Evolutionary conservation across 2,113 vertebrate genomes (phyloP), one percentile per base, ranked within the genome.

Genomic region (Casuarius casuarius): DNA sequence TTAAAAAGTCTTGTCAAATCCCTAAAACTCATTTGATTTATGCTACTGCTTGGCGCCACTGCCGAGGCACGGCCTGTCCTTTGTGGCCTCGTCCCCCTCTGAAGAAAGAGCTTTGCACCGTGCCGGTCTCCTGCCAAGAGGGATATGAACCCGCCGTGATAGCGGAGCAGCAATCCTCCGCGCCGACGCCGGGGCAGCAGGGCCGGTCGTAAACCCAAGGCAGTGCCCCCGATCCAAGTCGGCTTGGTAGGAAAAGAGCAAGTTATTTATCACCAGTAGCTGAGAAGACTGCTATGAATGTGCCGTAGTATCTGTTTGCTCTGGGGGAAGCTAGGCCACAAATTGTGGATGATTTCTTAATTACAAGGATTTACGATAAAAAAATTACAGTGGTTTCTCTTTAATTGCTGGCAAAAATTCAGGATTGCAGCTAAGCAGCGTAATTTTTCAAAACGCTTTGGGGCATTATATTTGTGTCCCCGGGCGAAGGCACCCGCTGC

Each of bases 361-460:
- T 86, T 78, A 56, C 17, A 68, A 77, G 92, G 89, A 92, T 77
- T 63, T 87, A 80, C 48, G 28, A 48, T 83, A 7, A 3, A 61
- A 94, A 86, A 52, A 83, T 42, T 40, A 31, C 62, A 63, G 38
- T 66, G 23, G 23, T 65, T 96, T 92, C 42, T 82, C 59, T 78
- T 84, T 88, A 92, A 92, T 90, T 82, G 73, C 80, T 93, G 74
- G 15, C 58, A 85, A 95, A 80, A 94, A 95, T 78, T 89, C 40
- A 86, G 84, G 3, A 92, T 81, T 79, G 71, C 33, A 84, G 9
- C 81, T 94, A 88, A 72, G 19, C 61, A 65, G 56, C 29, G 8
- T 66, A 68, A 84, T 90, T 88, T 96, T 94, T 92, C 85, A 89
- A 54, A 84, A 63, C 28, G 26, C 49, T 91, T 94, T 75, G 67